Evolutionary conservation across 2,888 invertebrate species (phyloP), one percentile per base, ranked within the genome.

Genomic region (Ornithoptera alexandrae): DNA sequence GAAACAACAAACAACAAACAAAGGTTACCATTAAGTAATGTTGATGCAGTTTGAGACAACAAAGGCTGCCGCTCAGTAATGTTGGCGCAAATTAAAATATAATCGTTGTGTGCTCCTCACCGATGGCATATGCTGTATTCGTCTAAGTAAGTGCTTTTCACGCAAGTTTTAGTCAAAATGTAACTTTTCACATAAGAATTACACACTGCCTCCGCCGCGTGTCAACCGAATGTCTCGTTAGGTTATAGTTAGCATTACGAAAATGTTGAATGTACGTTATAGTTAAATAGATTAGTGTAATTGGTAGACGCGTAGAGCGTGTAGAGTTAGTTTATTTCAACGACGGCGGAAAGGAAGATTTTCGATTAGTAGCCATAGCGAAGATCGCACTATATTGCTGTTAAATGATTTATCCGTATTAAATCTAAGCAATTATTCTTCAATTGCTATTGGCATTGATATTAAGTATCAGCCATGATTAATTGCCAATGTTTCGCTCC

Each of bases 241-340:
- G 77, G 74, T 59, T 72, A 65, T 53, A 69, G 53, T 65, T 64
- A 60, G 62, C 74, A 72, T 72, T 73, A 73, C 73, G 62, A 72
- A 72, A 74, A 72, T 77, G 76, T 81, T 81, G 75, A 78, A 72
- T 76, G 74, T 74, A 76, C 72, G 73, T 74, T 74, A 64, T 67
- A 77, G 77, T 77, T 70, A 74, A 73, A 72, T 78, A 79, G 76
- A 61, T 69, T 79, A 75, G 77, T 68, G 74, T 78, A 78, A 75
- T 74, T 75, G 70, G 75, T 79, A 80, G 77, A 53, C 56, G 66
- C 36, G 76, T 79, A 78, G 79, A 73, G 70, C 75, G 74, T 65
- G 70, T 77, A 79, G 76, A 42, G 36, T 58, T 67, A 69, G 61
- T 53, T 42, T 67, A 74, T 69, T n/a, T 59, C 57, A 15, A 46